Conservation (phyloP, 2,113 vertebrate genomes). For the Ctenodactylus gundi region DNA sequence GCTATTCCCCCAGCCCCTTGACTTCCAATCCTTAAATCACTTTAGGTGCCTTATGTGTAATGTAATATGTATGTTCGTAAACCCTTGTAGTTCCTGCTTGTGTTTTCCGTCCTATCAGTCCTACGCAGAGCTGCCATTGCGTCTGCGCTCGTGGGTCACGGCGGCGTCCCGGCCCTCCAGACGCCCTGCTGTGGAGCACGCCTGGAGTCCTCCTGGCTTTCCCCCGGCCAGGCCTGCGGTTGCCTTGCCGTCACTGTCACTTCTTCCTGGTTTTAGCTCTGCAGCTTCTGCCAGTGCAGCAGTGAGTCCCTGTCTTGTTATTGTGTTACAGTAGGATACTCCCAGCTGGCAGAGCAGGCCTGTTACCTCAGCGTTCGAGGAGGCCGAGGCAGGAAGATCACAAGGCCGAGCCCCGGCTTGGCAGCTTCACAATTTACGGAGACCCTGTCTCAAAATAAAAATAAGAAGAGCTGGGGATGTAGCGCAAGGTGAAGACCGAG, state of each 20-base stretch:
- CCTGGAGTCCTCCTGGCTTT: not conserved
- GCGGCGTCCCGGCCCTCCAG: not conserved
- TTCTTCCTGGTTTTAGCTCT: not conserved
- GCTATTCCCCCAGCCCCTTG: no score
- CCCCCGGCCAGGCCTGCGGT: not conserved
- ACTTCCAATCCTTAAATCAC: not conserved
- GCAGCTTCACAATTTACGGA: no score
- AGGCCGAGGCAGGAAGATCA: no score
- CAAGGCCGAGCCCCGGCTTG: no score
- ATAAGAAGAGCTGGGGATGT: no score
- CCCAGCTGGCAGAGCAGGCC: no score
- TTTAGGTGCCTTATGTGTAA: not conserved
- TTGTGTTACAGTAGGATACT: not conserved
- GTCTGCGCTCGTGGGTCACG: not conserved
- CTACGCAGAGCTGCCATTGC: not conserved
- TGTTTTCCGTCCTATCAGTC: not conserved
- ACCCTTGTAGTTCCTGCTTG: not conserved
- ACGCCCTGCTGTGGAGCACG: not conserved
- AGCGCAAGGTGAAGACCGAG: no score
- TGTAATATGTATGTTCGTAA: not conserved
- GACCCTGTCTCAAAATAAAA: no score
- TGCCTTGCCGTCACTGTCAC: not conserved
- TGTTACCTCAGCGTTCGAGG: no score
- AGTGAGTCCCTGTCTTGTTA: not conserved
- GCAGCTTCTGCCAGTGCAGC: not conserved